Evolutionary conservation across 2,113 vertebrate species (phyloP).

Genomic region (Callaeas wilsoni): DNA sequence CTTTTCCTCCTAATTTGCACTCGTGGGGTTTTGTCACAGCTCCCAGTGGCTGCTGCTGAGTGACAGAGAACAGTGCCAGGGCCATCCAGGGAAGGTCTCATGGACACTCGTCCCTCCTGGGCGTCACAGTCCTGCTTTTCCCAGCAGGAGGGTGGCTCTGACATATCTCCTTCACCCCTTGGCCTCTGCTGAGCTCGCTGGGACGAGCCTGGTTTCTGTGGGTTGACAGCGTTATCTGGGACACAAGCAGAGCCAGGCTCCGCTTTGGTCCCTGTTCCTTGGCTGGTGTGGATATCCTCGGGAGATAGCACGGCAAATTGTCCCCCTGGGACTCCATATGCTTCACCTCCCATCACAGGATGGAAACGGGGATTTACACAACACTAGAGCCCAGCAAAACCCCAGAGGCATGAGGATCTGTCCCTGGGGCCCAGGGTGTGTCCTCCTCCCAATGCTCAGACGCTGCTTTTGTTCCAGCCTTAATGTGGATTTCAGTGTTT

Average conservation of each 20-base stretch:
- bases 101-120: not conserved
- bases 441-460: not conserved
- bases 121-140: not conserved
- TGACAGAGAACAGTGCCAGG: not conserved
- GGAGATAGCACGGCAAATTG: not conserved
- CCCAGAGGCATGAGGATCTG: accelerated
- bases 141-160: not conserved
- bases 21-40: not conserved
- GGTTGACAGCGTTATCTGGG: constrained; percentile 21
- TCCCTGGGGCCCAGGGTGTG: not conserved
- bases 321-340: not conserved
- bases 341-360: not conserved
- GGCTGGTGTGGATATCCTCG: not conserved
- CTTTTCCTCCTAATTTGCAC: not conserved
- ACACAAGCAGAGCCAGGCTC: not conserved
- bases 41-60: not conserved
- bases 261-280: not conserved
- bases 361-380: not conserved
- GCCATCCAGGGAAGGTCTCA: not conserved
- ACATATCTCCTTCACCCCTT: not conserved
- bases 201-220: not conserved
- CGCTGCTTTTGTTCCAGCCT: not conserved
- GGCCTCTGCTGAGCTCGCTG: not conserved
- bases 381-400: not conserved
- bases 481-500: not conserved